A percentile compares a stretch with the other conserved stretches of the same genome.
Conservation (phyloP, 2,888 invertebrate species). For the Yponomeuta plumbellus region DNA sequence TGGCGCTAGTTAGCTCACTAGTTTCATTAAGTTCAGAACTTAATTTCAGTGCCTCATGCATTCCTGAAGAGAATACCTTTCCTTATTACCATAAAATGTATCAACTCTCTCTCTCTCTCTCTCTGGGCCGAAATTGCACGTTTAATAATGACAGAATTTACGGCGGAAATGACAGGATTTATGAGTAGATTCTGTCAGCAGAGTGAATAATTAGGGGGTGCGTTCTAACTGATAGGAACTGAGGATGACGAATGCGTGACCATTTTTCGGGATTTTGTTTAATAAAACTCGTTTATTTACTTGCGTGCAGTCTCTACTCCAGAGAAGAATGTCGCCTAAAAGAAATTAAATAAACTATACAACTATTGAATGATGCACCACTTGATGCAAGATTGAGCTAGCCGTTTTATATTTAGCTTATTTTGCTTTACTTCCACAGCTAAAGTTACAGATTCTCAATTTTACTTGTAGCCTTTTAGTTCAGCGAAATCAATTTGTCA, state of each 20-base stretch:
- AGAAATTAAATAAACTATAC: too few relatives aligned
- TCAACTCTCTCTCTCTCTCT: slow-evolving; percentile 19
- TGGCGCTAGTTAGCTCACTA: too few relatives aligned
- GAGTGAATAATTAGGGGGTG: neutral
- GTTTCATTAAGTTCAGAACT: neutral
- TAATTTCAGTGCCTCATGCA: neutral
- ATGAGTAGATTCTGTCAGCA: slow-evolving; percentile 1
- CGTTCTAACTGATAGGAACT: neutral
- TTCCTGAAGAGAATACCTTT: neutral
- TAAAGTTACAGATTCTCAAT: too few relatives aligned
- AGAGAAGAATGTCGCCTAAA: too few relatives aligned
- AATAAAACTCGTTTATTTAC: too few relatives aligned
- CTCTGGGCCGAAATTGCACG: slow-evolving; percentile 26
- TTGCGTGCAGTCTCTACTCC: too few relatives aligned
- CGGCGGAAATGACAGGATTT: slow-evolving; percentile 8
- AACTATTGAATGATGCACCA: too few relatives aligned
- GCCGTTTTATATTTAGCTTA: too few relatives aligned
- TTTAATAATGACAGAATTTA: slow-evolving; percentile 20
- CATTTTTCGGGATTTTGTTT: neutral
- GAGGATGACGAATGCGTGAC: neutral
- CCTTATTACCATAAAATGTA: neutral
- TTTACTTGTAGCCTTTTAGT: too few relatives aligned
- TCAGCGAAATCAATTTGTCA: too few relatives aligned
- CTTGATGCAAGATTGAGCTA: too few relatives aligned
- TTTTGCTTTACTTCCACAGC: too few relatives aligned